Percentiles rank a stretch among this genome's conserved stretches.
Conservation (phyloP, 2,888 invertebrate species). For the Beris morrisii region DNA sequence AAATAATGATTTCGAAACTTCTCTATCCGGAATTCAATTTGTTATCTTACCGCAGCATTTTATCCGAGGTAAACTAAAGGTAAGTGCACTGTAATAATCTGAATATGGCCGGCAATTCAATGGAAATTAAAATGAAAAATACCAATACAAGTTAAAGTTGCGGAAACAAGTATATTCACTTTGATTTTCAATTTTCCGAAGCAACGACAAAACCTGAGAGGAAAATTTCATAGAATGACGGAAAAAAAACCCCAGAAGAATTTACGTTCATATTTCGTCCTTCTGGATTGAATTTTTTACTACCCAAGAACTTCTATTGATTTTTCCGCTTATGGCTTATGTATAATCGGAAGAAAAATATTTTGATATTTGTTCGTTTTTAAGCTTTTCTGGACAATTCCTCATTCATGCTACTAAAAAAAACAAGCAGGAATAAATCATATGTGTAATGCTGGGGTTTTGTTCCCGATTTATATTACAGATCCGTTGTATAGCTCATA, state of each 20-base stretch:
- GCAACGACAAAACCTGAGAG: background rate
- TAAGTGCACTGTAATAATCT: conserved; percentile 40
- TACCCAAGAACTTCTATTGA: too few species aligned
- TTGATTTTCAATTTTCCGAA: background rate
- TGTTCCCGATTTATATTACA: conserved; percentile 41
- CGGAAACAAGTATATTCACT: background rate
- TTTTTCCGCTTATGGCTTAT: too few species aligned
- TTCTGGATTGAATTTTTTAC: too few species aligned
- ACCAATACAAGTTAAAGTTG: background rate
- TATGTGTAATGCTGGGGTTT: background rate
- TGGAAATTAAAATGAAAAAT: background rate
- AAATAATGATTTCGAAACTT: conserved; percentile 55
- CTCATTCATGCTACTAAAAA: too few species aligned
- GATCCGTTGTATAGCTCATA: conserved; percentile 67
- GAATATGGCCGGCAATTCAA: background rate
- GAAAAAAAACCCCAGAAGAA: too few species aligned
- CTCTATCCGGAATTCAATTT: conserved; percentile 60
- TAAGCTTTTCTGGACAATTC: too few species aligned
- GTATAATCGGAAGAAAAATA: too few species aligned
- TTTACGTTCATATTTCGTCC: too few species aligned
- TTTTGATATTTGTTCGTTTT: too few species aligned
- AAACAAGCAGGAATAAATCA: background rate
- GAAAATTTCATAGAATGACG: background rate
- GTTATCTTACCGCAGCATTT: conserved; percentile 60
- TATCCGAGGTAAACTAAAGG: conserved; percentile 60